Conservation (phyloP, 2,888 invertebrate genomes). For the Drosophila meridiana region DNA sequence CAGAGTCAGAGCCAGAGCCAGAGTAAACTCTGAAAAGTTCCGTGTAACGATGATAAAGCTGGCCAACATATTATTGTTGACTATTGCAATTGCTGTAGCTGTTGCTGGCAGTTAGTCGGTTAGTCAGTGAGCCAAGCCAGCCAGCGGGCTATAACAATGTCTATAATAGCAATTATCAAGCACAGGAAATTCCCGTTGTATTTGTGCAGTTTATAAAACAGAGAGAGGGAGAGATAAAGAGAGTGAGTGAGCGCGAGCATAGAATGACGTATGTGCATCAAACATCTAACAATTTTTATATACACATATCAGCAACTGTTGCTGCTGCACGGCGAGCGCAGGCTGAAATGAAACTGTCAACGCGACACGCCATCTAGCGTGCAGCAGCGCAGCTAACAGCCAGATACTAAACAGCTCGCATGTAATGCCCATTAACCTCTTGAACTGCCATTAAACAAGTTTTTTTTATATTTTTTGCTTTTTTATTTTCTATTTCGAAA, state of each 20-base stretch:
- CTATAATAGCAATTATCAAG: slow-evolving; percentile 66
- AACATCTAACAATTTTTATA: background rate
- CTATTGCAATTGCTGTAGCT: slow-evolving; percentile 28
- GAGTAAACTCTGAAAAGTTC: slow-evolving; percentile 60
- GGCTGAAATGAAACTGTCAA: slow-evolving; percentile 42
- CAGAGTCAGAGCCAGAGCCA: slow-evolving; percentile 38
- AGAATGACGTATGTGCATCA: slow-evolving; percentile 1
- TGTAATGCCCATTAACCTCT: slow-evolving; percentile 74
- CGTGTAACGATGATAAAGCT: slow-evolving; percentile 63
- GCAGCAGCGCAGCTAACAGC: slow-evolving; percentile 42
- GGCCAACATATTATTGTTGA: slow-evolving; percentile 28
- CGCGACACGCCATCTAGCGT: slow-evolving; percentile 69
- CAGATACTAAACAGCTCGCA: slow-evolving; percentile 33
- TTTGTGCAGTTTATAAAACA: slow-evolving; percentile 53
- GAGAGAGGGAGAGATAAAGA: background rate
- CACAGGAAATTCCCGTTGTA: slow-evolving; percentile 72
- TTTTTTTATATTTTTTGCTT: background rate
- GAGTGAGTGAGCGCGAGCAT: background rate
- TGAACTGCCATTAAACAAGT: slow-evolving; percentile 61
- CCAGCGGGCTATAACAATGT: slow-evolving; percentile 44
- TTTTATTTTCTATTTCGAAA: background rate
- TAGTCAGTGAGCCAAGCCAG: slow-evolving; percentile 37
- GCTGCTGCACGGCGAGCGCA: background rate
- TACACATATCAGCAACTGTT: slow-evolving; percentile 14
- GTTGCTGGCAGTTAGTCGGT: slow-evolving; percentile 33